These are phyloP conservation scores for Phymanthus crucifer DNA, from an alignment of 92 coral and sea anemone genomes.

Conservation along the genomic window DNA sequence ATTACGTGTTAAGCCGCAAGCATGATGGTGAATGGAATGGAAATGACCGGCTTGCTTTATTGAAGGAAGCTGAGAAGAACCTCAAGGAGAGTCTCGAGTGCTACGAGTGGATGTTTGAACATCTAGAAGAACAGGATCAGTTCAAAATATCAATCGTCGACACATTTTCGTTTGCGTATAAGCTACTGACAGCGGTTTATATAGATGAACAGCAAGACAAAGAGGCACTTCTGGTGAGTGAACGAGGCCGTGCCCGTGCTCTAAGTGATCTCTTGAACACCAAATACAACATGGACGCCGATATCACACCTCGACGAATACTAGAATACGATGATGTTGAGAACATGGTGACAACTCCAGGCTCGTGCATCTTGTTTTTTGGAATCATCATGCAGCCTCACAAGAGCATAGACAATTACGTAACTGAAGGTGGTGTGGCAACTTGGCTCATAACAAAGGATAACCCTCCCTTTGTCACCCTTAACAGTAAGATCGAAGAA, in stretches of 20 bases:
- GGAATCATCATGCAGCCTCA: neutral
- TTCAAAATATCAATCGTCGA: neutral
- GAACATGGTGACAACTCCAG: neutral
- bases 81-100: neutral
- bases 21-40: neutral
- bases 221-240: neutral
- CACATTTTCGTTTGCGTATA: neutral
- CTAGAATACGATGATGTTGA: neutral
- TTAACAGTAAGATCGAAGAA: neutral
- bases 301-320: neutral
- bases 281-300: neutral
- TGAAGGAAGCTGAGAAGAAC: neutral
- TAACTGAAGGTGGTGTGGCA: neutral
- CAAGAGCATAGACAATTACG: neutral
- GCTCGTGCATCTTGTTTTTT: neutral
- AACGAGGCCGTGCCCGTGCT: constrained; percentile 1
- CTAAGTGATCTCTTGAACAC: neutral
- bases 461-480: neutral
- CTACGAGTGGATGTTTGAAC: neutral
- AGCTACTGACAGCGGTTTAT: neutral
- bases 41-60: neutral
- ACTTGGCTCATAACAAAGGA: neutral
- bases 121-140: neutral
- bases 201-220: neutral
- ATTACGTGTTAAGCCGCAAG: neutral